Conservation (phyloP, 1,140 invertebrate species). For the Drosophila setifemur region DNA sequence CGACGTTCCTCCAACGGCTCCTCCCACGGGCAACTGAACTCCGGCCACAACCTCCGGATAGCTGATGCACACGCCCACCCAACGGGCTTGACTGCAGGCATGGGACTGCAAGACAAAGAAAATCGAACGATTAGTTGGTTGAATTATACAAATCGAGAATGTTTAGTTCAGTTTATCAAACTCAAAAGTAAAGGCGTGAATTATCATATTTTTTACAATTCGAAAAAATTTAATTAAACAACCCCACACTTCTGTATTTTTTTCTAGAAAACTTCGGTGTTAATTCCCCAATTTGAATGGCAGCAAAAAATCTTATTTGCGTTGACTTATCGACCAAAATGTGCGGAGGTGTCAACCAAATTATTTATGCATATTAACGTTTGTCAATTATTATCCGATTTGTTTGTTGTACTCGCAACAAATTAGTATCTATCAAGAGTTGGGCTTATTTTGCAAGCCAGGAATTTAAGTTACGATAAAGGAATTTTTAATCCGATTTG, state of each 20-base stretch:
- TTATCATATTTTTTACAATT: too few relatives aligned
- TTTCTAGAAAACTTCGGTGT: slow-evolving; percentile 4
- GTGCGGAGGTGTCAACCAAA: slow-evolving; percentile 11
- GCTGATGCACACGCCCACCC: slow-evolving; percentile 86
- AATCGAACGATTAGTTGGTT: slow-evolving; percentile 2
- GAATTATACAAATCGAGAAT: neutral
- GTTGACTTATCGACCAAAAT: slow-evolving; percentile 8
- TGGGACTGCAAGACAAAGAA: slow-evolving; percentile 86
- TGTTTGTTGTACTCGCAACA: slow-evolving; percentile 7
- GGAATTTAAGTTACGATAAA: neutral
- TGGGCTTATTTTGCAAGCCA: slow-evolving; percentile 8
- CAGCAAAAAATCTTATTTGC: slow-evolving; percentile 7
- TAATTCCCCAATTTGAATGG: slow-evolving; percentile 3
- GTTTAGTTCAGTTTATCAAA: neutral
- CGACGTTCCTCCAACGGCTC: slow-evolving; percentile 45
- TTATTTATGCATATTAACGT: slow-evolving; percentile 27
- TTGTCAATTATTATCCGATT: slow-evolving; percentile 23
- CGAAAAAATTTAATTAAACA: slow-evolving; percentile 16
- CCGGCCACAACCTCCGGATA: slow-evolving; percentile 82
- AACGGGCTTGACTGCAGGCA: slow-evolving; percentile 88
- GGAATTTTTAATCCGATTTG: neutral
- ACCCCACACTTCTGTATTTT: too few relatives aligned
- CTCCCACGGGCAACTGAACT: slow-evolving; percentile 56
- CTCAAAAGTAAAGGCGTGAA: slow-evolving; percentile 4
- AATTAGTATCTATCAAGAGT: slow-evolving; percentile 27